A percentile compares a stretch with the other conserved stretches of the same genome.
Conservation (phyloP, 1,140 invertebrate species). For the Zaprionus ghesquierei region DNA sequence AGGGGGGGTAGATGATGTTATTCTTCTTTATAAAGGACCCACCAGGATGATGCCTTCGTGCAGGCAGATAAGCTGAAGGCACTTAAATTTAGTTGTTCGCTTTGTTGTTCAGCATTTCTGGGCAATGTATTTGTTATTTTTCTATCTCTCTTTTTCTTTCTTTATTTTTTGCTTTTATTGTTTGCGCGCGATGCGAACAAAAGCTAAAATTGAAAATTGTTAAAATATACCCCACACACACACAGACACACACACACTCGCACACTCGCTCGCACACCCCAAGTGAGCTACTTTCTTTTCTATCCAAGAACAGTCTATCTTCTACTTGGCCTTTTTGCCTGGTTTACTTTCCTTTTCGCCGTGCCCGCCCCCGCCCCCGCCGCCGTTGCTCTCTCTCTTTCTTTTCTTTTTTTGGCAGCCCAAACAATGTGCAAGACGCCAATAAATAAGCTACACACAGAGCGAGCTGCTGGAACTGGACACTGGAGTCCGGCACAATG, state of each 20-base stretch:
- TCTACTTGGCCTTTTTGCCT: slow-evolving; percentile 74
- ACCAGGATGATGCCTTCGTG: slow-evolving; percentile 37
- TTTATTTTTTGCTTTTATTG: slow-evolving; percentile 32
- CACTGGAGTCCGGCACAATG: slow-evolving; percentile 32
- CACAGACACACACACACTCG: slow-evolving; percentile 20
- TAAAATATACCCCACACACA: slow-evolving; percentile 61
- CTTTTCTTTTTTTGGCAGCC: slow-evolving; percentile 36
- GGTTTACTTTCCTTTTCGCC: slow-evolving; percentile 63
- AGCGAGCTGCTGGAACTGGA: slow-evolving; percentile 18
- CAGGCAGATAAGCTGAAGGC: slow-evolving; percentile 64
- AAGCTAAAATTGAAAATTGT: slow-evolving; percentile 81
- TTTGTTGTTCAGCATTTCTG: slow-evolving; percentile 37
- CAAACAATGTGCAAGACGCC: slow-evolving; percentile 77
- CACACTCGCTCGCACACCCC: slow-evolving; percentile 3
- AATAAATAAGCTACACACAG: slow-evolving; percentile 77
- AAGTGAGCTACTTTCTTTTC: slow-evolving; percentile 59
- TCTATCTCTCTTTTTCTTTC: not conserved
- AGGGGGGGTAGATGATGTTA: slow-evolving; percentile 14
- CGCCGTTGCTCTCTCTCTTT: slow-evolving; percentile 13
- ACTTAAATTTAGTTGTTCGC: slow-evolving; percentile 72
- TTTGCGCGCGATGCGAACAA: slow-evolving; percentile 65
- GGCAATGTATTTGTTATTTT: slow-evolving; percentile 31
- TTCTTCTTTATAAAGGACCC: slow-evolving; percentile 24
- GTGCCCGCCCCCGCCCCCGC: not conserved
- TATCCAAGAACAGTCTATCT: slow-evolving; percentile 41